Conservation (phyloP, 2,888 invertebrate genomes). For the Caenorhabditis becei region DNA sequence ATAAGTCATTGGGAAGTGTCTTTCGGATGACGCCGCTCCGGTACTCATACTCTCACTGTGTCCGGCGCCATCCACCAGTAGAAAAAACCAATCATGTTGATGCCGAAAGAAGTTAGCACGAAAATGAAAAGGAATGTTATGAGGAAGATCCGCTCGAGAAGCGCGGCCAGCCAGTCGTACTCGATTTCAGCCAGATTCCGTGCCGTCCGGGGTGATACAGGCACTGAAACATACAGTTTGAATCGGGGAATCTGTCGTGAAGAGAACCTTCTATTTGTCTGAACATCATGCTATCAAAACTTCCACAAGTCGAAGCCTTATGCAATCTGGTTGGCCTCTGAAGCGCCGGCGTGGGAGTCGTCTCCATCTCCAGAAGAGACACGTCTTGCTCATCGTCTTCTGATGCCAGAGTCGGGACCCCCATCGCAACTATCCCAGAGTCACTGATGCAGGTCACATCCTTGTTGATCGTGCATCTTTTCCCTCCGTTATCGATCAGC, state of each 20-base stretch:
- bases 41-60: constrained; percentile 50
- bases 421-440: constrained; percentile 55
- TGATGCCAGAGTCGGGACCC: constrained; percentile 44
- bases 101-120: constrained; percentile 73
- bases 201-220: constrained; percentile 68
- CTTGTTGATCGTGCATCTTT: constrained; percentile 65
- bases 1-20: constrained; percentile 28
- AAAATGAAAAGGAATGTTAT: constrained; percentile 74
- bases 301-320: constrained; percentile 62
- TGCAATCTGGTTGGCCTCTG: constrained; percentile 47
- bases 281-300: constrained; percentile 63
- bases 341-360: constrained; percentile 31
- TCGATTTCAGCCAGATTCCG: constrained; percentile 79
- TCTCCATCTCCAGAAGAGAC: constrained; percentile 60
- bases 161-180: constrained; percentile 80
- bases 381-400: constrained; percentile 64
- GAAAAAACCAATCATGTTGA: constrained; percentile 74
- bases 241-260: background rate
- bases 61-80: constrained; percentile 71
- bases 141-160: constrained; percentile 77
- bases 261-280: constrained; percentile 52
- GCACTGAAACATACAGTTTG: constrained; percentile 21
- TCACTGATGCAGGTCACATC: constrained; percentile 66
- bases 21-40: constrained; percentile 38
- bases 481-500: constrained; percentile 48